A percentile compares a stretch with the other conserved stretches of the same genome.
phyloP scores from a whole-genome alignment of 2,113 vertebrate species.

The Crotophaga sulcirostris region DNA sequence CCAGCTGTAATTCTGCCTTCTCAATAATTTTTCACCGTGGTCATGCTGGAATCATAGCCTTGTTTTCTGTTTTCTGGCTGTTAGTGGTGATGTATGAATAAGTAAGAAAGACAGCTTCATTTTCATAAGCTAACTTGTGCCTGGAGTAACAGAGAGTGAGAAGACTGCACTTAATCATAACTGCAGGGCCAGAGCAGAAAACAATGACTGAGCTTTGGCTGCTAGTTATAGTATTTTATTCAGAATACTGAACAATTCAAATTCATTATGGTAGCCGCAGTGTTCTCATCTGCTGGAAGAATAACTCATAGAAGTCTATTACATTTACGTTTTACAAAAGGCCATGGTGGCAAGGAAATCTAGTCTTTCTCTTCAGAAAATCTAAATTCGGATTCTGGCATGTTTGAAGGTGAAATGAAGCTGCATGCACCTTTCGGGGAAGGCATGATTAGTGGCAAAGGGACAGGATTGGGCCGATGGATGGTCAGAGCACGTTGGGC shows the following conservation, averaged over 20 bases:
- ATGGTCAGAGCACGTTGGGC: neutral
- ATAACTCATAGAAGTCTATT: neutral
- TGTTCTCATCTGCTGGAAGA: neutral
- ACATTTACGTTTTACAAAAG: neutral
- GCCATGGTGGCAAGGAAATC: neutral
- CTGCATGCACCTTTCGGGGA: neutral
- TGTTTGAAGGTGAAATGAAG: neutral
- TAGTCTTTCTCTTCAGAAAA: neutral
- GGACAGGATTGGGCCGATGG: neutral
- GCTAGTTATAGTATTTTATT: constrained; percentile 58
- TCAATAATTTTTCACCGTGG: neutral
- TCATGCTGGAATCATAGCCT: constrained; percentile 30
- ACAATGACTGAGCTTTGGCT: constrained; percentile 62
- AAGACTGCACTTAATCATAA: constrained; percentile 64
- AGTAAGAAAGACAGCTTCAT: constrained; percentile 74
- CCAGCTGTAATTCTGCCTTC: constrained; percentile 15
- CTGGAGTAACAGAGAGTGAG: constrained; percentile 51
- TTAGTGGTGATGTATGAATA: constrained; percentile 74
- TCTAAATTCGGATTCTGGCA: neutral
- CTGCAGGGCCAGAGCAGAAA: constrained; percentile 49
- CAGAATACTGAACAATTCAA: neutral
- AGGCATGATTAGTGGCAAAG: neutral
- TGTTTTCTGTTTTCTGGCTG: constrained; percentile 65
- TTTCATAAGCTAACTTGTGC: constrained; percentile 73
- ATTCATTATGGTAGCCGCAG: neutral